phyloP scores from a whole-genome alignment of 1,140 invertebrate genomes.

The Euura saliciscinereae region DNA sequence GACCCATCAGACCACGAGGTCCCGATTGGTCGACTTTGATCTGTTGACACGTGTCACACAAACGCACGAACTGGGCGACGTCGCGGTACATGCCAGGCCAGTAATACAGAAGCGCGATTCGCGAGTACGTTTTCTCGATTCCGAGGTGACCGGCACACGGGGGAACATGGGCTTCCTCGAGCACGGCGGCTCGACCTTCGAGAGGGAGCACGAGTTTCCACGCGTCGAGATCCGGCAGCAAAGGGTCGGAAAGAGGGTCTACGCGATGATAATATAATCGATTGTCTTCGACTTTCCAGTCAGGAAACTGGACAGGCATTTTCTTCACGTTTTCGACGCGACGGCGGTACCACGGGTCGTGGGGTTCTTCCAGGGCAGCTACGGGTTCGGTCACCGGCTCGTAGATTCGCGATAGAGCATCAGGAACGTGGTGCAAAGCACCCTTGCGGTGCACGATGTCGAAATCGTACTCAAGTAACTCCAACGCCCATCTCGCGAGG shows the following conservation, averaged over 20 bases:
- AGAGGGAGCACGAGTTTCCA: constrained; percentile 20
- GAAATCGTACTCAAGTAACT: constrained; percentile 32
- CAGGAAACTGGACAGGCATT: constrained; percentile 11
- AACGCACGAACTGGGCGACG: constrained; percentile 18
- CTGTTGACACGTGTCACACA: constrained; percentile 18
- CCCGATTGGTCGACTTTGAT: constrained; percentile 10
- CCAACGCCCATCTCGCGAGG: constrained; percentile 50
- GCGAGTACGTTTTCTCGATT: constrained; percentile 25
- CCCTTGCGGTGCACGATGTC: constrained; percentile 29
- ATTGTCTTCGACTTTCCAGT: constrained; percentile 20
- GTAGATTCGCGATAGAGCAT: constrained; percentile 24
- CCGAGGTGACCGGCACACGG: constrained; percentile 28
- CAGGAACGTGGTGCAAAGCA: constrained; percentile 6
- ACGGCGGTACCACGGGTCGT: constrained; percentile 6
- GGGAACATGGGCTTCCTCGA: constrained; percentile 23
- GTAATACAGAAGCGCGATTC: constrained; percentile 25
- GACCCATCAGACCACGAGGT: too few relatives aligned
- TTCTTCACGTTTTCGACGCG: neutral
- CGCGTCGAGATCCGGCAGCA: constrained; percentile 10
- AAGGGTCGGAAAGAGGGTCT: neutral
- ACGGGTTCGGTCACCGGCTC: neutral
- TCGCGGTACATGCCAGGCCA: constrained; percentile 25
- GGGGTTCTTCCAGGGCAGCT: neutral
- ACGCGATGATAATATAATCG: constrained; percentile 14
- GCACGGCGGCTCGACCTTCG: neutral